Conservation (phyloP, 2,888 invertebrate genomes). For the Eubasilissa splendida region DNA sequence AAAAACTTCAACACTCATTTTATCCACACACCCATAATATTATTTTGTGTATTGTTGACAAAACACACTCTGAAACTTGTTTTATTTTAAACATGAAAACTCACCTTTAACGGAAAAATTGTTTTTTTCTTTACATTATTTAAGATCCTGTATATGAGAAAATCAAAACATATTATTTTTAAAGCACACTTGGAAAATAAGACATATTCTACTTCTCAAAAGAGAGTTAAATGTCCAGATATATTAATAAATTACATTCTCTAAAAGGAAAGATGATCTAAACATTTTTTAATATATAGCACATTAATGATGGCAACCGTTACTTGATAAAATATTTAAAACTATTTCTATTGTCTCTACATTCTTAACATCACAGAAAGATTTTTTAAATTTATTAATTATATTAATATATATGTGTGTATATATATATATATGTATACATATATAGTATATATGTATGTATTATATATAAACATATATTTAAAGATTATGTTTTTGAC, state of each 20-base stretch:
- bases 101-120: no score
- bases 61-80: no score
- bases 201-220: conserved; percentile 4
- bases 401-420: not conserved
- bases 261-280: not conserved
- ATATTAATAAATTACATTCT: not conserved
- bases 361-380: conserved; percentile 59
- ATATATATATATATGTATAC: conserved; percentile 10
- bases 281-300: conserved; percentile 13
- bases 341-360: conserved; percentile 56
- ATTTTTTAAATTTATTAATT: conserved; percentile 45
- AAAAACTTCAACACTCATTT: no score
- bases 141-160: not conserved
- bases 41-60: no score
- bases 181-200: conserved; percentile 20
- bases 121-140: not conserved
- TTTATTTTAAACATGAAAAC: no score
- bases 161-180: conserved; percentile 9
- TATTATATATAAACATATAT: conserved; percentile 21
- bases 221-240: not conserved
- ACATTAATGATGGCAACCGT: conserved; percentile 21
- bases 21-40: no score
- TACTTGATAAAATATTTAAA: conserved; percentile 32
- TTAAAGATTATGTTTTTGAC: conserved; percentile 15
- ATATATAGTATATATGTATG: no score